Evolutionary conservation across 30 jellyfish, hydroid and myxozoan species (phyloP).

Genomic region (Aurelia sp.): DNA sequence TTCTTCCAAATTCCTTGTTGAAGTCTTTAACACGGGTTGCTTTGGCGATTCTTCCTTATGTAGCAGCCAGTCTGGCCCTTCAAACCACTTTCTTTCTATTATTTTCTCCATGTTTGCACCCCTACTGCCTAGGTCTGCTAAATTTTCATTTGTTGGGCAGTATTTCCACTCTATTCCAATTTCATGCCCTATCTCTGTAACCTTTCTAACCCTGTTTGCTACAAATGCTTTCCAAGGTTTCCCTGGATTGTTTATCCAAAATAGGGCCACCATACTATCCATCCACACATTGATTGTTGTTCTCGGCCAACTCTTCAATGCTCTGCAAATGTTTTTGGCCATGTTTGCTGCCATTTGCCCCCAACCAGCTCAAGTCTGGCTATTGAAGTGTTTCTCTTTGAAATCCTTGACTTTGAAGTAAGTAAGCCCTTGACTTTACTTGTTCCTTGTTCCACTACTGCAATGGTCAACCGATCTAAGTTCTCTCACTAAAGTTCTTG

Average conservation of each 20-base stretch:
- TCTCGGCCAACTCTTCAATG: constrained; percentile 20
- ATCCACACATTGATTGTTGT: constrained; percentile 40
- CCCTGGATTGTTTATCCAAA: constrained; percentile 39
- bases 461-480: constrained; percentile 31
- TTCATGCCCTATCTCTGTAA: constrained; percentile 14
- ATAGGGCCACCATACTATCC: constrained; percentile 47
- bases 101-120: constrained; percentile 37
- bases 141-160: constrained; percentile 16
- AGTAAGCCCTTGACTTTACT: constrained; percentile 52
- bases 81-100: constrained; percentile 11
- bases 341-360: constrained; percentile 77
- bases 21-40: constrained; percentile 50
- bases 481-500: constrained; percentile 47
- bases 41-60: constrained; percentile 59
- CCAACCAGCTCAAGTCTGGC: constrained; percentile 76
- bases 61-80: constrained; percentile 40
- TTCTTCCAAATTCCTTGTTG: constrained; percentile 27
- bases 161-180: constrained; percentile 10
- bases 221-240: constrained; percentile 28
- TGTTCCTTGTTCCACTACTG: constrained; percentile 43
- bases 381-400: constrained; percentile 62
- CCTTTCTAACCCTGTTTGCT: constrained; percentile 31
- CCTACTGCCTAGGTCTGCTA: constrained; percentile 54
- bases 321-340: constrained; percentile 32
- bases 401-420: constrained; percentile 60